A percentile compares a stretch with the other conserved stretches of the same genome.
Conservation (phyloP, 2,113 vertebrate species). For the Datnioides undecimradiatus region DNA sequence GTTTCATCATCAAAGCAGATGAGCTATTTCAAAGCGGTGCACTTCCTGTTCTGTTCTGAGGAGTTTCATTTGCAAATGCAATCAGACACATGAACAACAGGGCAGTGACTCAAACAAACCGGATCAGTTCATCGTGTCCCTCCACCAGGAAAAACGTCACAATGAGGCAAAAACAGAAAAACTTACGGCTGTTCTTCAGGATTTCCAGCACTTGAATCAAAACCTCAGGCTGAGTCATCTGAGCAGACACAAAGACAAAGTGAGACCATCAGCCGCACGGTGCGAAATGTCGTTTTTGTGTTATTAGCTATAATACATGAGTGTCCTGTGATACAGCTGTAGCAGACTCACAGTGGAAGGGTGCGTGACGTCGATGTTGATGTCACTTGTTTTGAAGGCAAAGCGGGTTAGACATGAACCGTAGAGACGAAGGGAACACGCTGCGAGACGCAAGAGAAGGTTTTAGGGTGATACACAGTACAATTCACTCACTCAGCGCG, state of each 20-base stretch:
- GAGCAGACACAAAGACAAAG: slow-evolving; percentile 38
- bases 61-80: neutral
- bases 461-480: neutral
- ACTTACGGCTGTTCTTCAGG: slow-evolving; percentile 93
- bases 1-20: neutral
- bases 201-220: slow-evolving; percentile 97
- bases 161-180: neutral
- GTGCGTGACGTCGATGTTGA: slow-evolving; percentile 96
- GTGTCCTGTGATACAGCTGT: neutral
- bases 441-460: slow-evolving; percentile 75
- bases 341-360: slow-evolving; percentile 89
- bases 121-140: neutral
- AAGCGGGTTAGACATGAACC: slow-evolving; percentile 95
- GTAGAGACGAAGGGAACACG: slow-evolving; percentile 93
- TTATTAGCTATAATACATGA: neutral
- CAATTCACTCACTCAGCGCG: neutral
- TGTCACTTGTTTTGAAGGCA: slow-evolving; percentile 95
- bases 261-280: neutral
- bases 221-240: slow-evolving; percentile 99
- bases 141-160: neutral
- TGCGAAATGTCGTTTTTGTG: neutral
- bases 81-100: neutral
- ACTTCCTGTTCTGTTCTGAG: neutral
- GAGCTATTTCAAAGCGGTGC: neutral
- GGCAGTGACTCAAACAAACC: neutral